Conservation (phyloP, 2,797 vertebrate species). For the Muscicapa comitata region DNA sequence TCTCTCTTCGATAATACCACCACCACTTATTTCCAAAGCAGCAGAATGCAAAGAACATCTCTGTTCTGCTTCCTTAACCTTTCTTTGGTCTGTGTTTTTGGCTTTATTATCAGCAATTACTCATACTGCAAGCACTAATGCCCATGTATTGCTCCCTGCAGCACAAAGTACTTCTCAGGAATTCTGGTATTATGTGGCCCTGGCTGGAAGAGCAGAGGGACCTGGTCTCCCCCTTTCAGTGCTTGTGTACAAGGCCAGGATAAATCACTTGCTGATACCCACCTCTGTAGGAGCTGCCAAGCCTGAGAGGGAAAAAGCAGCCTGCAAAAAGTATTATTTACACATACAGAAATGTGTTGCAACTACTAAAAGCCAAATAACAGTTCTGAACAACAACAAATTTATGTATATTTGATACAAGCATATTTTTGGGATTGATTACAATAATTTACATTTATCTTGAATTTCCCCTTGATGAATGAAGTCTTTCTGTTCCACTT, state of each 20-base stretch:
- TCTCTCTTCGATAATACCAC: neutral
- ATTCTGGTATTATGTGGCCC: neutral
- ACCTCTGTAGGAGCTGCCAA: constrained; percentile 17
- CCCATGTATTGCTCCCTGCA: neutral
- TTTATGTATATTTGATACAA: constrained; percentile 47
- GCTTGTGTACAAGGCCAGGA: neutral
- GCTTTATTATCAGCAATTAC: neutral
- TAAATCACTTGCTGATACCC: neutral
- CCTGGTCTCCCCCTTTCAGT: neutral
- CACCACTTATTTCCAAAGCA: constrained; percentile 18
- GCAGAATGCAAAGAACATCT: constrained; percentile 8
- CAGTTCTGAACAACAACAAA: constrained; percentile 50
- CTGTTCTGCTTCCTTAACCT: constrained; percentile 20
- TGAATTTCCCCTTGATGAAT: constrained; percentile 53
- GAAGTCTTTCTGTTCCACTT: constrained; percentile 15
- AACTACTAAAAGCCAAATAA: constrained; percentile 60
- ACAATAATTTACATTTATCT: constrained; percentile 47
- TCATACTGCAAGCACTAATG: neutral
- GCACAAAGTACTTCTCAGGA: neutral
- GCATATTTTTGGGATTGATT: constrained; percentile 39
- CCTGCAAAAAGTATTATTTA: constrained; percentile 47
- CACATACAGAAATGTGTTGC: constrained; percentile 34
- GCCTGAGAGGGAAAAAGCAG: constrained; percentile 4
- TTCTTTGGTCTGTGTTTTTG: neutral
- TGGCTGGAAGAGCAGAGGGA: neutral